Evolutionary conservation across 1,140 invertebrate genomes (phyloP).

Genomic region (Achatina immaculata): DNA sequence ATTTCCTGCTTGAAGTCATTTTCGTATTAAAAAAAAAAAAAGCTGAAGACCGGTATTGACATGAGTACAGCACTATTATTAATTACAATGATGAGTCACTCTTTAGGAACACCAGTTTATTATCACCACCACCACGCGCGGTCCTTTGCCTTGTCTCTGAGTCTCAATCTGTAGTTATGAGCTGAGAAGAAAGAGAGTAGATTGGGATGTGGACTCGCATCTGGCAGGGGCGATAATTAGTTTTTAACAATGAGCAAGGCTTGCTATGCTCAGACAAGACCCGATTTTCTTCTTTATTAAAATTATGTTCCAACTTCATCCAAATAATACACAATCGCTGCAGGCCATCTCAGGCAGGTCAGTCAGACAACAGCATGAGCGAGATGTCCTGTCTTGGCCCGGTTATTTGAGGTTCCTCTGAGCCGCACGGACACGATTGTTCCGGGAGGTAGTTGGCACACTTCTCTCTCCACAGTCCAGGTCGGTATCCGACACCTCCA

Average conservation of each 20-base stretch:
- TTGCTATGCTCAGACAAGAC: not conserved
- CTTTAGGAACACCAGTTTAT: not conserved
- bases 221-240: not conserved
- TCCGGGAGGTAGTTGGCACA: slow-evolving; percentile 2
- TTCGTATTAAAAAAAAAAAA: no score
- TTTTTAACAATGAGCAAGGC: not conserved
- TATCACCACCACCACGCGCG: not conserved
- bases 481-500: not conserved
- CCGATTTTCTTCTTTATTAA: not conserved
- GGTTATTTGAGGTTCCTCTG: not conserved
- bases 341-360: not conserved
- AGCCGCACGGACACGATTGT: not conserved
- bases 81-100: not conserved
- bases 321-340: slow-evolving; percentile 5
- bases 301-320: slow-evolving; percentile 4
- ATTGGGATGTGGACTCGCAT: not conserved
- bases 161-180: not conserved
- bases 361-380: not conserved
- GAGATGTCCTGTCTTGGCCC: not conserved
- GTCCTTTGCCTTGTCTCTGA: not conserved
- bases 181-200: not conserved
- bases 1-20: no score
- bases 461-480: not conserved
- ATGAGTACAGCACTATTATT: not conserved
- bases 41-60: no score